Conservation (phyloP, 2,888 invertebrate genomes). For the Parelbella ahira region DNA sequence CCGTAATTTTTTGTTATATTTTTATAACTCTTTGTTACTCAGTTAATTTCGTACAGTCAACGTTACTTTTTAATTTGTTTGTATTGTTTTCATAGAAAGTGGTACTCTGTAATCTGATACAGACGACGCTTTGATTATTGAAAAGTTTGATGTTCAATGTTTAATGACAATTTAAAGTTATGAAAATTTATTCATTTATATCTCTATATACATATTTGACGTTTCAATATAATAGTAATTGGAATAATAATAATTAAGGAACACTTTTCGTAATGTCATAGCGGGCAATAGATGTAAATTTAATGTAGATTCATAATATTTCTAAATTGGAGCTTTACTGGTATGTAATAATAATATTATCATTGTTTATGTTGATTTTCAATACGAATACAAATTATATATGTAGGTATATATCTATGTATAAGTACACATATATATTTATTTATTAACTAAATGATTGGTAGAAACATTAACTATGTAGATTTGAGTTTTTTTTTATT, state of each 20-base stretch:
- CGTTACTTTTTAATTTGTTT: too few species aligned
- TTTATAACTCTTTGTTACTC: too few species aligned
- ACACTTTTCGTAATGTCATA: too few species aligned
- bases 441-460: constrained; percentile 47
- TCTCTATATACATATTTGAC: constrained; percentile 39
- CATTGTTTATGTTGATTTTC: constrained; percentile 22
- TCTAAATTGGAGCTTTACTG: constrained; percentile 58
- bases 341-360: constrained; percentile 38
- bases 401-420: too few species aligned
- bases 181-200: constrained; percentile 16
- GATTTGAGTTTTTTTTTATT: constrained; percentile 53
- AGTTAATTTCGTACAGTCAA: too few species aligned
- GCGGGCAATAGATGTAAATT: constrained; percentile 31
- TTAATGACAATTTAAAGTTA: constrained; percentile 34
- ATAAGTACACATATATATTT: constrained; percentile 61
- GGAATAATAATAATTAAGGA: constrained; percentile 20
- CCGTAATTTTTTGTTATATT: too few species aligned
- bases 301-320: constrained; percentile 42
- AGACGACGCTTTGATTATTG: too few species aligned
- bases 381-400: constrained; percentile 38
- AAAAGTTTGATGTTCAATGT: too few species aligned
- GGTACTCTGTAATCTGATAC: too few species aligned
- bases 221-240: constrained; percentile 37
- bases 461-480: constrained; percentile 39
- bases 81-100: too few species aligned